Evolutionary conservation across 1,140 invertebrate genomes (phyloP), one percentile per base, ranked within the genome.

Genomic region (Ruditapes philippinarum): DNA sequence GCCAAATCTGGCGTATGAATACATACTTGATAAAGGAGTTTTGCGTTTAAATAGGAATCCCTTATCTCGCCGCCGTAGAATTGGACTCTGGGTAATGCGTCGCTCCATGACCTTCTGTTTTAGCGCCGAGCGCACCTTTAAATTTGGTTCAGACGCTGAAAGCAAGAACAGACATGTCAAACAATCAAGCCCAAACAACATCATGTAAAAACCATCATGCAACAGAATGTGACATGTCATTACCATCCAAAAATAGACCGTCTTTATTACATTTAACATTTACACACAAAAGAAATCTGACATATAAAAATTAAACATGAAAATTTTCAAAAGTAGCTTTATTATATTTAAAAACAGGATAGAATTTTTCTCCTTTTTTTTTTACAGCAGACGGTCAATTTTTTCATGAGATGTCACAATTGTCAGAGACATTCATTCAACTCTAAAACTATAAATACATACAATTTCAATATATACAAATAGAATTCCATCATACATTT

Each of bases 121-220:
- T 94, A 99, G 97, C 94, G 95, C 96, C 40, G 96, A 96, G 89
- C 98, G 98, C 96, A 99, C 98, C 97, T 99, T 99, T 96, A 99
- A 97, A 97, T 99, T 99, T 92, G 98, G 98, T 97, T 99, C 98
- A 96, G 98, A 99, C 95, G 98, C 99, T 99, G 97, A 95, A 96
- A 86, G 73, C 70, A 86, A 86, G 74, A 78, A 78, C 42, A 78
- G 19, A 74, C 42, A 70, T 74, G 31, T 73, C 82, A 85, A 85
- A 54, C 82, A 42, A 36, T 49, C 74, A 89, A 49, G 49, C 62
- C 25, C 38, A 65, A 49, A 65, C 25, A 78, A 49, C 57, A 62
- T 31, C 22, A 25, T n/a, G 42, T 36, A 83, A n/a, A 31, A 25
- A 78, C 49, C 73, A 54, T 70, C 60, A 84, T 84, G 65, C 45